Percentiles rank a stretch among this genome's conserved stretches.
These are phyloP conservation scores for Picus viridis DNA, from an alignment of 2,797 vertebrate genomes.

Conservation along the genomic window DNA sequence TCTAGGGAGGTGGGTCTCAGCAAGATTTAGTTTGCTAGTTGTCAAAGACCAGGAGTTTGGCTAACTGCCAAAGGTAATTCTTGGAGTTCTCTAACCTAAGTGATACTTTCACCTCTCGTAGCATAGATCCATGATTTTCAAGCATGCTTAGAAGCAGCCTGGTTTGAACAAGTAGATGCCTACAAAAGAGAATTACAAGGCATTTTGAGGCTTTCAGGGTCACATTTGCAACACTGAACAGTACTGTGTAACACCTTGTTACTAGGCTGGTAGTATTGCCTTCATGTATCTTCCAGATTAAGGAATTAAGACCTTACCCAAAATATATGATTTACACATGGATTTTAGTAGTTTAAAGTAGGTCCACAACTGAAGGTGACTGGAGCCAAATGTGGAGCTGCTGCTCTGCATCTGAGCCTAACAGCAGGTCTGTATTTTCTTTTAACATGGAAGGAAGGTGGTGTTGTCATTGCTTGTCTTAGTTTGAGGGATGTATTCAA, in stretches of 20 bases:
- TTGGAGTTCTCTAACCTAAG: neutral
- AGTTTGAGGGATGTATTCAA: neutral
- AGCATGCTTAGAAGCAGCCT: neutral
- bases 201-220: neutral
- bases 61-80: neutral
- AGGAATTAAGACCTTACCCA: neutral
- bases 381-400: neutral
- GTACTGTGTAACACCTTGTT: too few species aligned
- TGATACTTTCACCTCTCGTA: neutral
- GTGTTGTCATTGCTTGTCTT: neutral
- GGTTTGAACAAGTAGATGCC: neutral
- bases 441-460: neutral
- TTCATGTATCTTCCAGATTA: neutral
- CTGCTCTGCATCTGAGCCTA: neutral
- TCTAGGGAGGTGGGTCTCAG: neutral
- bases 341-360: neutral
- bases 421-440: neutral
- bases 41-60: neutral
- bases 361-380: neutral
- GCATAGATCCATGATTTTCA: neutral
- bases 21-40: neutral
- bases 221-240: neutral
- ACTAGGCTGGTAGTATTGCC: neutral
- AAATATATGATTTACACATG: neutral
- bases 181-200: neutral